These are phyloP conservation scores for Pelosia muscerda DNA, from an alignment of 2,888 invertebrate species.

Conservation along the genomic window DNA sequence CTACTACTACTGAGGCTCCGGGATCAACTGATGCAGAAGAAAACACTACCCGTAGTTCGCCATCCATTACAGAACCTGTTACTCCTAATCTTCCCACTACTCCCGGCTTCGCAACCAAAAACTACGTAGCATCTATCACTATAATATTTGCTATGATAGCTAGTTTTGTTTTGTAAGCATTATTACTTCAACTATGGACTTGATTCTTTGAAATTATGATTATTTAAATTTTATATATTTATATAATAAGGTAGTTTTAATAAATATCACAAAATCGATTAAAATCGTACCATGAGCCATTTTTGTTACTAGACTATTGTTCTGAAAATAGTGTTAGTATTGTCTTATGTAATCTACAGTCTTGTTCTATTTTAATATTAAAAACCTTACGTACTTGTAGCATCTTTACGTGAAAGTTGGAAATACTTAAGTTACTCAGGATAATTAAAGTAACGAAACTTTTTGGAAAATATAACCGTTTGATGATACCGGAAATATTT, in stretches of 20 bases:
- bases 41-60: slow-evolving; percentile 29
- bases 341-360: background rate
- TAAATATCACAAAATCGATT: background rate
- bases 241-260: background rate
- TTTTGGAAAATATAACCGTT: background rate
- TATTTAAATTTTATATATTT: too few species aligned
- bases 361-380: background rate
- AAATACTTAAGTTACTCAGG: background rate
- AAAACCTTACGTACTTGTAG: background rate
- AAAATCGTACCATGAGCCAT: background rate
- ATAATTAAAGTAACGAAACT: background rate
- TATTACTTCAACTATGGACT: background rate
- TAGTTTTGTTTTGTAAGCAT: slow-evolving; percentile 58
- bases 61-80: slow-evolving; percentile 52
- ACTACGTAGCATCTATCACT: slow-evolving; percentile 58
- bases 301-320: background rate
- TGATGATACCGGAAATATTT: too few species aligned
- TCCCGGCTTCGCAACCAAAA: slow-evolving; percentile 60
- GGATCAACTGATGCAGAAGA: background rate
- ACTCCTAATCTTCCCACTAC: slow-evolving; percentile 61
- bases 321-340: background rate
- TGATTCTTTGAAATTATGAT: background rate
- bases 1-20: background rate
- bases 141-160: slow-evolving; percentile 56
- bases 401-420: too few species aligned